Percentiles rank a stretch among this genome's conserved stretches.
These are phyloP conservation scores for Callinectes sapidus DNA, from an alignment of 2,888 invertebrate genomes.

Conservation along the genomic window DNA sequence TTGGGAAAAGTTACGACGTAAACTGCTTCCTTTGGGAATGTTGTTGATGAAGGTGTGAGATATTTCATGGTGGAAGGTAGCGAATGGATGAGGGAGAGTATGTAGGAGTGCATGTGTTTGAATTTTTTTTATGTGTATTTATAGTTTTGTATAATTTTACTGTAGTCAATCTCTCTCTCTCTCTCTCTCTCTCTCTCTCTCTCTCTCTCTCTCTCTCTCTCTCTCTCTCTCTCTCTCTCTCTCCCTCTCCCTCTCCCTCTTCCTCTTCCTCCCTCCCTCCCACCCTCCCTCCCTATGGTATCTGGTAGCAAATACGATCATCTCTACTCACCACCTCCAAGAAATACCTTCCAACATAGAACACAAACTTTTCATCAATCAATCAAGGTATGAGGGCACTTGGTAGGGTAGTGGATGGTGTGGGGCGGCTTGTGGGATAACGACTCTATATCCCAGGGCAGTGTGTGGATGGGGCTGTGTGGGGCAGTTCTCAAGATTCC, in stretches of 20 bases:
- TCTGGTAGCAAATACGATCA: too few relatives aligned
- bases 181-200: not conserved
- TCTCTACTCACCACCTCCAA: too few relatives aligned
- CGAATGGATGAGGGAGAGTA: not conserved
- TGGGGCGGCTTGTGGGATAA: not conserved
- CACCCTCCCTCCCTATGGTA: not conserved
- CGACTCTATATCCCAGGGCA: not conserved
- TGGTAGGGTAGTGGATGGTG: not conserved
- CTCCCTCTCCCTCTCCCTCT: not conserved
- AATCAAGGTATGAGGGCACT: too few relatives aligned
- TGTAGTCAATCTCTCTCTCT: too few relatives aligned
- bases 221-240: not conserved
- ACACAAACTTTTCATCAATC: too few relatives aligned
- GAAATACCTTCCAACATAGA: too few relatives aligned
- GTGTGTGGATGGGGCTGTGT: not conserved
- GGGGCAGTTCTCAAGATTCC: not conserved
- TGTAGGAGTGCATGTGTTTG: not conserved
- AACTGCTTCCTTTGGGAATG: not conserved
- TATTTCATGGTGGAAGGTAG: not conserved
- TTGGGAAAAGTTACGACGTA: not conserved
- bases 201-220: not conserved
- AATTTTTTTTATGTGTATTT: too few relatives aligned
- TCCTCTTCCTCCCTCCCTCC: not conserved
- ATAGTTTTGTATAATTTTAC: too few relatives aligned
- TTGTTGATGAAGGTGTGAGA: not conserved